Conservation (phyloP, 2,113 vertebrate species). For the Typhlomys cinereus region DNA sequence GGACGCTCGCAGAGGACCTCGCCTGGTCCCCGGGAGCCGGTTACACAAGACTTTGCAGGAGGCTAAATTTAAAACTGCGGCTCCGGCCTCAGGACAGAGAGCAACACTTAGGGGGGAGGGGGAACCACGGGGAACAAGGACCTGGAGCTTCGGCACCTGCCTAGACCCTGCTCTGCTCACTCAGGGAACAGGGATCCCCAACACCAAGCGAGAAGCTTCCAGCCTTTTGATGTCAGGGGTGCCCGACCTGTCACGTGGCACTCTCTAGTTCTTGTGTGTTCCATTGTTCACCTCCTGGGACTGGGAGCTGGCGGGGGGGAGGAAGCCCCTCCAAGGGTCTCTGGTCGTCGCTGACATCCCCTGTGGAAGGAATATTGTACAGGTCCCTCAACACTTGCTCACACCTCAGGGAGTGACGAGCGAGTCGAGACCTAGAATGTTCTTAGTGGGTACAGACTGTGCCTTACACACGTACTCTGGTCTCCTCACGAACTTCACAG, state of each 20-base stretch:
- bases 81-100: constrained; percentile 29
- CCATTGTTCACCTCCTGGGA: neutral
- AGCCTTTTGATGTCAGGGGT: rapidly evolving
- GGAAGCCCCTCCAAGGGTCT: neutral
- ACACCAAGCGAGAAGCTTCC: neutral
- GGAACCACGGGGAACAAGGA: neutral
- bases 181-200: neutral
- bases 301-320: neutral
- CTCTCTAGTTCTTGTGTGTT: neutral
- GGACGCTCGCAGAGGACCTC: neutral
- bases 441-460: neutral
- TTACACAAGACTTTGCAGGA: constrained; percentile 46
- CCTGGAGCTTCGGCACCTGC: neutral
- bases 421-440: neutral
- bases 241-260: rapidly evolving
- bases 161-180: neutral
- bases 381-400: constrained; percentile 43
- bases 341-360: constrained; percentile 38
- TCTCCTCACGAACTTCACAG: rapidly evolving
- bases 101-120: neutral
- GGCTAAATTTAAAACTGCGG: constrained; percentile 72
- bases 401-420: too few relatives aligned
- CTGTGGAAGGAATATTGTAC: constrained; percentile 52
- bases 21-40: neutral
- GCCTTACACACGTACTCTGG: neutral